A percentile compares a stretch with the other conserved stretches of the same genome.
phyloP scores from a whole-genome alignment of 2,113 vertebrate genomes.

The human (Homo sapiens) region DNA sequence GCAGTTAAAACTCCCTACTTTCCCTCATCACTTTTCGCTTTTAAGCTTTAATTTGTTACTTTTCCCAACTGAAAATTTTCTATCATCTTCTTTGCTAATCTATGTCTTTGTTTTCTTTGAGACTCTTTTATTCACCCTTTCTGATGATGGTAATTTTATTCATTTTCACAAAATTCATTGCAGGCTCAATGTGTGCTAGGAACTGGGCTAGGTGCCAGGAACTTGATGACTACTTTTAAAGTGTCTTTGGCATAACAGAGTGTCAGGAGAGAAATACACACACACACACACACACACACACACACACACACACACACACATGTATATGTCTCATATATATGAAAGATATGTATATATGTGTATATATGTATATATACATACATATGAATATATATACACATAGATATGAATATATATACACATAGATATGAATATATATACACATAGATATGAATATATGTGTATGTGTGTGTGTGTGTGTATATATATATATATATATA shows the following conservation, averaged over 20 bases:
- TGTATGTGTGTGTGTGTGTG: too few species aligned
- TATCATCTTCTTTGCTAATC: not conserved
- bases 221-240: not conserved
- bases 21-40: not conserved
- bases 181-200: not conserved
- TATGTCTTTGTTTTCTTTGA: not conserved
- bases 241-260: not conserved
- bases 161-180: not conserved
- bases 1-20: not conserved
- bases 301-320: too few species aligned
- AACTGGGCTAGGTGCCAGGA: not conserved
- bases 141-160: not conserved
- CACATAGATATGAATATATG: too few species aligned
- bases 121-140: not conserved
- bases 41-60: not conserved
- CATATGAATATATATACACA: too few species aligned
- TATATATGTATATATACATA: too few species aligned
- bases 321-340: too few species aligned
- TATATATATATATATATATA: too few species aligned
- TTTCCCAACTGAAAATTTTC: not conserved
- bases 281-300: accelerated
- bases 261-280: not conserved
- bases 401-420: too few species aligned
- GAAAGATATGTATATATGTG: too few species aligned
- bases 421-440: too few species aligned